phyloP scores from a whole-genome alignment of 2,113 vertebrate species.

The Theropithecus gelada region DNA sequence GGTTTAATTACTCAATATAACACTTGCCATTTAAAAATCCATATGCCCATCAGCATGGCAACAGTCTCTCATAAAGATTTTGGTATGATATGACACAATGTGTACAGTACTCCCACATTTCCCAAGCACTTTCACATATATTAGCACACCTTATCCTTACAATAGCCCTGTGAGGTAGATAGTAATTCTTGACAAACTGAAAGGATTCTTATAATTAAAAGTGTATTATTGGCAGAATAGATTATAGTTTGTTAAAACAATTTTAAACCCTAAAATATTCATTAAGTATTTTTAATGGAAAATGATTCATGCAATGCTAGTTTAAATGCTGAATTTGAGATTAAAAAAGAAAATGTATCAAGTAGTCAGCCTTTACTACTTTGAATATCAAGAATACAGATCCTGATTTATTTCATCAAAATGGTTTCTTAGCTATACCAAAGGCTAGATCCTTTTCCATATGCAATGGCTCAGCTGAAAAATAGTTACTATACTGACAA shows the following conservation, averaged over 20 bases:
- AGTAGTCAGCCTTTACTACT: background rate
- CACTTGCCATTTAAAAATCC: conserved; percentile 31
- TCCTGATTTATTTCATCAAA: conserved; percentile 3
- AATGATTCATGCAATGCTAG: background rate
- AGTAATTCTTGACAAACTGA: background rate
- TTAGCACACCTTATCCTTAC: background rate
- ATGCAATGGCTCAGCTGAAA: background rate
- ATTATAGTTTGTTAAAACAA: conserved; percentile 25
- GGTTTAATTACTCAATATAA: conserved; percentile 52
- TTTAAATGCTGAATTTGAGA: conserved; percentile 19
- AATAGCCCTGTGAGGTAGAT: background rate
- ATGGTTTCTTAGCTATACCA: background rate
- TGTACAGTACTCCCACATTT: background rate
- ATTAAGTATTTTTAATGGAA: conserved; percentile 24
- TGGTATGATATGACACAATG: background rate
- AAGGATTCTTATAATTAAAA: conserved; percentile 50
- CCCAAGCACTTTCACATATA: background rate
- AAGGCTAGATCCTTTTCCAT: background rate
- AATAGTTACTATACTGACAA: background rate
- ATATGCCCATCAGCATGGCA: background rate
- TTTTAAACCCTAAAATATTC: conserved; percentile 34
- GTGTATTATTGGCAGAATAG: background rate
- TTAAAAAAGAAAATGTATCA: conserved; percentile 23
- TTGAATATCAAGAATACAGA: background rate
- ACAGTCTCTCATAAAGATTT: background rate